Base-by-base conservation (phyloP, 2,888 invertebrate genomes). In the Clitarchus hookeri region DNA sequence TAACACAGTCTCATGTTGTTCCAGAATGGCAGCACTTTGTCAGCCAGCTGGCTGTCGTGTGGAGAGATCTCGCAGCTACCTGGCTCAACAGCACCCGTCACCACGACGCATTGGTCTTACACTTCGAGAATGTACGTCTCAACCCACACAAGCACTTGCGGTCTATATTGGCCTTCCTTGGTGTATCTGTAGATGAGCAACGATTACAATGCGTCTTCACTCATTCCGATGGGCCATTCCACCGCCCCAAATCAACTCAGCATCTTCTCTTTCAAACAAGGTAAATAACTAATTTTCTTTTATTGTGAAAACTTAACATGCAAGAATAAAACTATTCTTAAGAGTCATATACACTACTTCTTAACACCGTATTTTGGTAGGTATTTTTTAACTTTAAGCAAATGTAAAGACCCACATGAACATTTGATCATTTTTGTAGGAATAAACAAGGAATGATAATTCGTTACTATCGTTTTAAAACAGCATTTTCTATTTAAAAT, bases 61-160 rank as follows among this genome's bases (percentile, higher is more conserved):
- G 89, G 89, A 84, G 88, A 27, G 88, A 88, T 48, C 85, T 89
- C 48, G 88, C 88, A 13, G 87, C 88, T 19, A 88, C 88, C 19
- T 89, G 89, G 89, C 88, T 88, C 26, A 88, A 87, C 85, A 88
- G 87, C 44, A 86, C 88, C 23, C 87, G 87, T 6, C 84, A 86
- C 3, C 85, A 77, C 44, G 88, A 89, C 86, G 88, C 89, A 23
- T 88, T 90, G 84, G 90, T 91, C 11, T 88, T 91, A 9, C 89
- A 90, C 86, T 91, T 90, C 87, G 91, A 91, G 87, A 88, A 90
- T 26, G 87, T 91, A 13, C 88, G 89, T 88, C 86, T 87, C 36
- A 88, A 90, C 87, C 90, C 90, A n/a, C 87, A 88, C 36, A 77
- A 85, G 19, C 88, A 90, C 85, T 87, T 90, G 83, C 86, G 88